Percentiles rank a stretch among this genome's conserved stretches.
Evolutionary conservation across 2,113 vertebrate species (phyloP).

Genomic region (Mesocricetus auratus): DNA sequence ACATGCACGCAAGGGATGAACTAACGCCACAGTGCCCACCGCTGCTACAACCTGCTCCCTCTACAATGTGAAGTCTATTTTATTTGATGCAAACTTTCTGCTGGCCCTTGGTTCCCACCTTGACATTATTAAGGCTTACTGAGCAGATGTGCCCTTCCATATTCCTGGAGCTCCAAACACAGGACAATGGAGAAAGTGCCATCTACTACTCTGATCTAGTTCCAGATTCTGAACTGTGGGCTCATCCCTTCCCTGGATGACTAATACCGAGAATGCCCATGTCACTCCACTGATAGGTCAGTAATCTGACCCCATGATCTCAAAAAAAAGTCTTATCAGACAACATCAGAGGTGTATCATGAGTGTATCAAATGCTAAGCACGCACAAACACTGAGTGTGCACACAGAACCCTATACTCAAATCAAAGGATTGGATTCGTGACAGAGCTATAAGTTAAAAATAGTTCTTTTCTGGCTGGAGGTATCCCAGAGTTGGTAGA

Average conservation of each 20-base stretch:
- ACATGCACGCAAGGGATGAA: not conserved
- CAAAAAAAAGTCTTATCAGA: slow-evolving; percentile 10
- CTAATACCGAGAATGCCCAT: not conserved
- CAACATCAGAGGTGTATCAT: not conserved
- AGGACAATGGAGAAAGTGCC: not conserved
- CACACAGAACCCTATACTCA: not conserved
- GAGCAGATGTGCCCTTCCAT: not conserved
- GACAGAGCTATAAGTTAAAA: not conserved
- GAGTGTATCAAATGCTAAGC: not conserved
- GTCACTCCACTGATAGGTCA: not conserved
- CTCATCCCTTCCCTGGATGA: not conserved
- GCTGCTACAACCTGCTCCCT: not conserved
- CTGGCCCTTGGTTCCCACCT: not conserved
- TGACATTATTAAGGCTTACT: not conserved
- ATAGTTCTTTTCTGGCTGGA: not conserved
- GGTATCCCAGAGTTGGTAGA: not conserved
- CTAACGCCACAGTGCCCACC: not conserved
- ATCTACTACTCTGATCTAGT: not conserved
- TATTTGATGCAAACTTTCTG: not conserved
- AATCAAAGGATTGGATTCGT: not conserved
- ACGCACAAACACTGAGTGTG: not conserved
- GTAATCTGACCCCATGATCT: not conserved
- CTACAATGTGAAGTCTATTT: not conserved
- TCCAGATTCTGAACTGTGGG: not conserved
- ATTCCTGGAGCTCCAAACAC: not conserved